Conservation (phyloP, 2,797 vertebrate species). For the Acanthornis magna region DNA sequence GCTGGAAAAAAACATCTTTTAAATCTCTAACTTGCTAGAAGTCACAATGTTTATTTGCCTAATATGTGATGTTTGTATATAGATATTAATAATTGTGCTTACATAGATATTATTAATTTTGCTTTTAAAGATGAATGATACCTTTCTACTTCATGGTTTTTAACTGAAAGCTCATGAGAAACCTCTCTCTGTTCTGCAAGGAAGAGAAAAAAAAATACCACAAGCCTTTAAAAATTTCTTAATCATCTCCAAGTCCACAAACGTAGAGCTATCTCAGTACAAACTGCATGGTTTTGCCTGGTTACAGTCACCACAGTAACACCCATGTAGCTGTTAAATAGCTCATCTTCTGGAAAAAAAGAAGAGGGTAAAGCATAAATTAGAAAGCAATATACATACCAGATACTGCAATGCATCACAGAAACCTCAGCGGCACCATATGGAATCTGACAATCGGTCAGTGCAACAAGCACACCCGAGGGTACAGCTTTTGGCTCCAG, state of each 20-base stretch:
- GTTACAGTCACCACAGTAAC: slow-evolving; percentile 59
- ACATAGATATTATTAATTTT: background rate
- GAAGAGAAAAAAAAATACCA: background rate
- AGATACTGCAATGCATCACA: background rate
- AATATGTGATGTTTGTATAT: background rate
- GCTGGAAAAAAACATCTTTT: background rate
- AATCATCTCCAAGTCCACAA: background rate
- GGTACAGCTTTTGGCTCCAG: background rate
- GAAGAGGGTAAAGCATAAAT: background rate
- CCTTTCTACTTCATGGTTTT: background rate
- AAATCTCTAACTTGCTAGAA: background rate
- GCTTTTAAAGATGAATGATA: background rate
- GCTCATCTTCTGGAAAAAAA: background rate
- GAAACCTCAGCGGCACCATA: background rate
- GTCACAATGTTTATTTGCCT: background rate
- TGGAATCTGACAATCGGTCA: background rate
- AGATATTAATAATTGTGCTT: background rate
- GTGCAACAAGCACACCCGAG: background rate
- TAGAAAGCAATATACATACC: slow-evolving; percentile 2
- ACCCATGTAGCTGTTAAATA: background rate
- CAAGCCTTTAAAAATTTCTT: background rate
- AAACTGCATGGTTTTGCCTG: slow-evolving; percentile 13
- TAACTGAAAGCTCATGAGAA: background rate
- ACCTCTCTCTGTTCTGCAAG: background rate
- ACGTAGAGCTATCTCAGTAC: background rate